Evolutionary conservation across 1,140 invertebrate species (phyloP).

Genomic region (Dendroctonus valens): DNA sequence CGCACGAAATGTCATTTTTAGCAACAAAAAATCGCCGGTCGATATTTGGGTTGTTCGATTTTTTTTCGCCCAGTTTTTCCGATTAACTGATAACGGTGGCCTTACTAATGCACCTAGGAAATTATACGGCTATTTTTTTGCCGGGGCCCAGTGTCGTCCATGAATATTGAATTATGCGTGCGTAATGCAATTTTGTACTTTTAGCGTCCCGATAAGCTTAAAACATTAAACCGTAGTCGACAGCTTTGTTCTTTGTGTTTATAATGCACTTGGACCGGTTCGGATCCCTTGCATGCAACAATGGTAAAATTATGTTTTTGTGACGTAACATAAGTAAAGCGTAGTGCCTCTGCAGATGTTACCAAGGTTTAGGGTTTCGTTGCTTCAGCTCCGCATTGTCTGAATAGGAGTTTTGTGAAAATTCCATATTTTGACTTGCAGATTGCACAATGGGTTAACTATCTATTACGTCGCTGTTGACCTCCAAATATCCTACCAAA

Average conservation of each 20-base stretch:
- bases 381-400: no score
- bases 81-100: no score
- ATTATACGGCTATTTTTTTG: no score
- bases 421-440: no score
- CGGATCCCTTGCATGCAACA: conserved; percentile 3
- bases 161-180: no score
- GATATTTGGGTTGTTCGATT: conserved; percentile 4
- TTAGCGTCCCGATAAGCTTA: no score
- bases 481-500: conserved; percentile 25
- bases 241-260: neutral
- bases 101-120: no score
- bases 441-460: neutral
- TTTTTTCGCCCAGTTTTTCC: no score
- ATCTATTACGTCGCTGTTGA: conserved; percentile 5
- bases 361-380: neutral
- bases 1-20: conserved; percentile 28
- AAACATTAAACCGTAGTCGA: neutral
- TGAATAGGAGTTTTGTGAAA: no score
- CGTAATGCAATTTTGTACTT: no score
- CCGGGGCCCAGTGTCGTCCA: no score
- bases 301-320: conserved; percentile 9
- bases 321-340: conserved; percentile 7
- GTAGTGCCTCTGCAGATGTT: conserved; percentile 4
- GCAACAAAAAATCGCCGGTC: conserved; percentile 24
- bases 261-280: conserved; percentile 5